These are phyloP conservation scores for Etia nguti DNA, from an alignment of 2,113 vertebrate genomes.

Conservation along the genomic window DNA sequence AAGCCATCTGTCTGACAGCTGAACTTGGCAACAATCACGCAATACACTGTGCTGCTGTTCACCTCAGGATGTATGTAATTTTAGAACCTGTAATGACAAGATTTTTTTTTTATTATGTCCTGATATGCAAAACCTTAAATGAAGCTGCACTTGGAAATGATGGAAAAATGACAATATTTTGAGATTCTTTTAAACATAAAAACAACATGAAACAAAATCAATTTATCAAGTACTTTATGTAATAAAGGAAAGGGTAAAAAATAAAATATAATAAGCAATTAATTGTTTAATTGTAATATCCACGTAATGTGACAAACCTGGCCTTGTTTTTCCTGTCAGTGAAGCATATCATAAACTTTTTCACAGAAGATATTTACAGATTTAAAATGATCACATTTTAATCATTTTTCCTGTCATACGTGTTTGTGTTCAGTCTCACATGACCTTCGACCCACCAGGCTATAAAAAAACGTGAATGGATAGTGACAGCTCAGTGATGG, in stretches of 20 bases:
- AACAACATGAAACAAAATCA: not conserved
- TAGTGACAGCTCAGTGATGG: constrained; percentile 44
- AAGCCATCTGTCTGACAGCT: not conserved
- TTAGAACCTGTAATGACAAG: not conserved
- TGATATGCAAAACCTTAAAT: not conserved
- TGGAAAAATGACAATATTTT: not conserved
- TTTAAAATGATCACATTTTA: not conserved
- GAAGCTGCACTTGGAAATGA: not conserved
- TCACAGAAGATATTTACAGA: not conserved
- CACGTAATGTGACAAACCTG: not conserved
- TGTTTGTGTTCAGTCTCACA: not conserved
- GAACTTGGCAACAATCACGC: not conserved
- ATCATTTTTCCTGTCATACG: not conserved
- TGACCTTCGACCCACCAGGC: constrained; percentile 5
- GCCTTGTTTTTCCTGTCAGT: not conserved
- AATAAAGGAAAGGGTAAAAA: not conserved
- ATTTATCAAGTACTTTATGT: not conserved
- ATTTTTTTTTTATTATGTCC: not conserved
- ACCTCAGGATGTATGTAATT: not conserved
- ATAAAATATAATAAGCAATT: not conserved
- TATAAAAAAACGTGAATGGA: constrained; percentile 37
- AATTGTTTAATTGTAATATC: not conserved
- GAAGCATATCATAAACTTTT: not conserved
- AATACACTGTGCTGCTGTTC: not conserved
- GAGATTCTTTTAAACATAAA: not conserved